phyloP scores from a whole-genome alignment of 2,888 invertebrate species.

The Koerneria pararmatus region DNA sequence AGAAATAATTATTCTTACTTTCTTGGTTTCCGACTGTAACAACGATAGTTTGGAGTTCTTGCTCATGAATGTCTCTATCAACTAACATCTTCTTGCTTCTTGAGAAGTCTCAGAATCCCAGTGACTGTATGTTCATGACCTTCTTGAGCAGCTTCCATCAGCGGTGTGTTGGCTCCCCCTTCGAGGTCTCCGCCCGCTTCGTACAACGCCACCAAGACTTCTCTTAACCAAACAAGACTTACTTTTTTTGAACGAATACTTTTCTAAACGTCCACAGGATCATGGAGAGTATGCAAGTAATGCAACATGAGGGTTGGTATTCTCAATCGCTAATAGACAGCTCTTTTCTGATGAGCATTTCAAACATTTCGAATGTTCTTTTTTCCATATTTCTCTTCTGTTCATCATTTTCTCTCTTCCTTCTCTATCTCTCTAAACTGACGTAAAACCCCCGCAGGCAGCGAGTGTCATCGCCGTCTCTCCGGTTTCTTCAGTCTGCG shows the following conservation, averaged over 20 bases:
- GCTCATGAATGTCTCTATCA: background rate
- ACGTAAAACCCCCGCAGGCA: slow-evolving; percentile 79
- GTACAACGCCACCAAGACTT: slow-evolving; percentile 88
- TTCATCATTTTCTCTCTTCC: background rate
- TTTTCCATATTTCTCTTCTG: too few species aligned
- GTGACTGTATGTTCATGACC: slow-evolving; percentile 85
- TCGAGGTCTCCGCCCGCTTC: slow-evolving; percentile 91
- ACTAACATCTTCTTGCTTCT: background rate
- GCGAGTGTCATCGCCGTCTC: slow-evolving; percentile 90
- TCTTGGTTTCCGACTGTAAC: too few species aligned
- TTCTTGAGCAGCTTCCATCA: slow-evolving; percentile 98
- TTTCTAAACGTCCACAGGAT: background rate
- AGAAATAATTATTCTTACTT: too few species aligned
- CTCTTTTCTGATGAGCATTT: too few species aligned
- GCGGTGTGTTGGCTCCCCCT: slow-evolving; percentile 87
- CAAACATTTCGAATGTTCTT: background rate
- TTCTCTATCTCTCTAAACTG: background rate
- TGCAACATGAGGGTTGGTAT: too few species aligned
- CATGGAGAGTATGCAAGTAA: too few species aligned
- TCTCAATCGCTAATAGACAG: too few species aligned
- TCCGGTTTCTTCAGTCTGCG: slow-evolving; percentile 96
- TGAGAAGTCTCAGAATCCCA: slow-evolving; percentile 60
- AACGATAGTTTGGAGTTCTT: too few species aligned
- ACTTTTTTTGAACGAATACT: too few species aligned
- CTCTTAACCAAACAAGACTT: slow-evolving; percentile 60